phyloP scores from a whole-genome alignment of 2,888 invertebrate species.

The Cremastinae sp. region DNA sequence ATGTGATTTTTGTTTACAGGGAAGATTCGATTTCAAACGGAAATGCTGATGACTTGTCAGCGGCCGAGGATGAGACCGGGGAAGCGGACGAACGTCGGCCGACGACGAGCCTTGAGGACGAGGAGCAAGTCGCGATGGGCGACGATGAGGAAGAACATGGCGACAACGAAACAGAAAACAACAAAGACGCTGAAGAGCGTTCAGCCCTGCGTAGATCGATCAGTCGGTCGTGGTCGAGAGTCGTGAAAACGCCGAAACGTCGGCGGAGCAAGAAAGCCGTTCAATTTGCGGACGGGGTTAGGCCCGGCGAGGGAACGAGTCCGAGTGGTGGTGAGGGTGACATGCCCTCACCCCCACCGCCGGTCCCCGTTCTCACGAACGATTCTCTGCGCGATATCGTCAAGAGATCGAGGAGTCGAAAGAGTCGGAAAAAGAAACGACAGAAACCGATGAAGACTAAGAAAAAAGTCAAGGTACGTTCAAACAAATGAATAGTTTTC shows the following conservation, averaged over 20 bases:
- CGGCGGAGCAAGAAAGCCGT: slow-evolving; percentile 79
- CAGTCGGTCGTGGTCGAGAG: slow-evolving; percentile 57
- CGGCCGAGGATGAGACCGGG: slow-evolving; percentile 59
- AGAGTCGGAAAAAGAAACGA: slow-evolving; percentile 82
- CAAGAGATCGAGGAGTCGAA: slow-evolving; percentile 73
- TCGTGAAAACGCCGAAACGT: slow-evolving; percentile 47
- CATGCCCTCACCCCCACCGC: slow-evolving; percentile 84
- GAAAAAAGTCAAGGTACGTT: slow-evolving; percentile 81
- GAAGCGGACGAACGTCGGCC: slow-evolving; percentile 62
- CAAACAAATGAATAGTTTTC: neutral
- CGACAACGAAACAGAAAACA: slow-evolving; percentile 58
- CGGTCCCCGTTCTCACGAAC: slow-evolving; percentile 68
- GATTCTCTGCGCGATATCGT: slow-evolving; percentile 69
- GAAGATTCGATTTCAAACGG: slow-evolving; percentile 73
- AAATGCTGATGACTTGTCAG: slow-evolving; percentile 64
- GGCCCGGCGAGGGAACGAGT: slow-evolving; percentile 84
- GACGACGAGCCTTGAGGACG: slow-evolving; percentile 34
- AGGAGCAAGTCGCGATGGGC: slow-evolving; percentile 59
- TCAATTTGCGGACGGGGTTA: slow-evolving; percentile 84
- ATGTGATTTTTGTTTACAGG: slow-evolving; percentile 64
- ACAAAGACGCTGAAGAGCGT: slow-evolving; percentile 48
- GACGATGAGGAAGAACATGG: slow-evolving; percentile 46
- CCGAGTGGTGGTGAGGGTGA: slow-evolving; percentile 84
- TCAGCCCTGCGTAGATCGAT: slow-evolving; percentile 17
- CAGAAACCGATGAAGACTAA: slow-evolving; percentile 81